Evolutionary conservation across 2,888 invertebrate genomes (phyloP), one percentile per base, ranked within the genome.

Genomic region (Blastobasis lacticolella): DNA sequence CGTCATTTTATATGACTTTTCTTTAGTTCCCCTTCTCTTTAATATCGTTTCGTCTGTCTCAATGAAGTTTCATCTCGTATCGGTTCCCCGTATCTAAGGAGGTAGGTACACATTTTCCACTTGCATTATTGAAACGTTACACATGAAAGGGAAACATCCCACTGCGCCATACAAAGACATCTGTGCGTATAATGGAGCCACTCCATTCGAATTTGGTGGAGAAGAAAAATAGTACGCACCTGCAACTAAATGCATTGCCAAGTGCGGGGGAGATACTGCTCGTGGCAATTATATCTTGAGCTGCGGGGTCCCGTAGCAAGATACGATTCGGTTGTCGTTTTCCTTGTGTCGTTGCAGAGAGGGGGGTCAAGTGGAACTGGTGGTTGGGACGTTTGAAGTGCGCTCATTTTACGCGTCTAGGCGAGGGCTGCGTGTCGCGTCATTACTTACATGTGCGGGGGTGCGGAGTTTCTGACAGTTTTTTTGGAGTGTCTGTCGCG

Each of bases 151-250:
- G 57, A 60, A 63, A 63, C 56, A 58, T 50, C 63, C 56, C 61
- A 52, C 5, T 53, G 45, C 42, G 53, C 43, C 49, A 57, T 59
- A 71, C 66, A 69, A 64, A 72, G 69, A 70, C 66, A 63, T 66
- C 54, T 57, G 60, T 59, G 62, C 59, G 10, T 38, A 38, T 47
- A 38, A 73, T 60, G 60, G 61, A 62, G 64, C 69, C 62, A 73
- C 77, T 78, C 73, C 62, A 78, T 79, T 69, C 71, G 77, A 76
- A 80, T 78, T 80, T 76, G 81, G 77, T 75, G 71, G 75, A 67
- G 72, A 78, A 81, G 83, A 84, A 81, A 82, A 81, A 84, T 84
- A 71, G 80, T 75, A 77, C 74, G 75, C 82, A 84, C 82, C 85
- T 85, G 85, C 85, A 84, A 78, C 77, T 83, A 84, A 83, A 82